Evolutionary conservation across 2,113 vertebrate genomes (phyloP), one percentile per base, ranked within the genome.

Genomic region (Gorsachius goisagi): DNA sequence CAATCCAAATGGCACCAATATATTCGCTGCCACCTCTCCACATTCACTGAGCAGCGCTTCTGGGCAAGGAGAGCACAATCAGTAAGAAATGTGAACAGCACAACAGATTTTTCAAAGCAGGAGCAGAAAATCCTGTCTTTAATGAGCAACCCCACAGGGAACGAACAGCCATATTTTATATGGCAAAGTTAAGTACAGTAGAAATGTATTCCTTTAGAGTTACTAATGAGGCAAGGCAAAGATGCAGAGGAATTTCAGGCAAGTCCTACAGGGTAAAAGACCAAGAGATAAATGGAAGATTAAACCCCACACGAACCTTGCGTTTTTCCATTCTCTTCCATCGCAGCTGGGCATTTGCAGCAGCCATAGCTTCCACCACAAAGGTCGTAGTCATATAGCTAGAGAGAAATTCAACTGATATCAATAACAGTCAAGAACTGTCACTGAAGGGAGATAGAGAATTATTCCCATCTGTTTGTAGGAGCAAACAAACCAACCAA

Each of bases 381-480:
- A 99, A 99, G 5, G 99, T 99, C 4, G 99, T 99, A 2, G 99
- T 99, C 99, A 99, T 98, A 67, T 99, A 99, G 97, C 99, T 99
- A 95, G 30, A 73, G 58, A 81, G 44, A 87, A 88, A 90, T 50
- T 22, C 64, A 17, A 30, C 2, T 39, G 41, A 4, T 71, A 78
- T 44, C 66, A 93, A 1, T 35, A 78, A 67, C 2, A 85, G 62
- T 35, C 77, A 81, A 89, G 39, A 87, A 72, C 66, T 49, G 53
- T 33, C 62, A 74, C 49, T 68, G 66, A 87, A 95, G 44, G 60
- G 67, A 89, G 39, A 86, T 9, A 32, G 64, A 79, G 66, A 84
- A 84, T 45, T 79, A 85, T 45, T 85, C 62, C 41, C 44, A 56
- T 44, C 45, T 87, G n/a, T 77, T 80, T 84, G 44, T 12, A 85